These are phyloP conservation scores for Actinia tenebrosa DNA, from an alignment of 64 coral and sea anemone genomes.

Conservation along the genomic window DNA sequence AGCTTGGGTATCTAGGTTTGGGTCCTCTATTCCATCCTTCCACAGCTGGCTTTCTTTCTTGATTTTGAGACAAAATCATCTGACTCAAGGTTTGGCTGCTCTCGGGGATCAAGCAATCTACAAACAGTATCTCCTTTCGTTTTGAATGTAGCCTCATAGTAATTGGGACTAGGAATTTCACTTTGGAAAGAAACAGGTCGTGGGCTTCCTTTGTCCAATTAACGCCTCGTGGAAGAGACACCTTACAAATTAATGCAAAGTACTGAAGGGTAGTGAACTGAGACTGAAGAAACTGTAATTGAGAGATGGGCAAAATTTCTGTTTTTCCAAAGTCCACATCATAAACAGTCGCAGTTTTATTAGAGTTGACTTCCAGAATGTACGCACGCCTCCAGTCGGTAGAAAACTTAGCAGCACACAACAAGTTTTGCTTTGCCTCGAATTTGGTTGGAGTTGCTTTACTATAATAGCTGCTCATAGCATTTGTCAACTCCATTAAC, in stretches of 20 bases:
- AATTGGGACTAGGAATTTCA: neutral
- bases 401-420: conserved; percentile 59
- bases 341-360: conserved; percentile 36
- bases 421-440: conserved; percentile 18
- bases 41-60: neutral
- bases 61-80: neutral
- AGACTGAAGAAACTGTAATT: conserved; percentile 45
- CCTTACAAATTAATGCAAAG: conserved; percentile 52
- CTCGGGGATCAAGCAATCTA: neutral
- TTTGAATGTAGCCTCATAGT: neutral
- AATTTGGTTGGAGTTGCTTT: neutral
- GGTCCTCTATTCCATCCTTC: neutral
- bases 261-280: conserved; percentile 36
- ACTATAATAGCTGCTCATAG: conserved; percentile 33
- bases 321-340: conserved; percentile 77
- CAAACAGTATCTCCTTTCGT: neutral
- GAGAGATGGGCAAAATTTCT: conserved; percentile 18
- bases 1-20: neutral
- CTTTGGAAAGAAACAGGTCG: conserved; percentile 42
- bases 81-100: neutral
- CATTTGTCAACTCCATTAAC: conserved; percentile 21
- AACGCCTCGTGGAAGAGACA: conserved; percentile 31
- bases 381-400: conserved; percentile 57
- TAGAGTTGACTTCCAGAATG: conserved; percentile 19
- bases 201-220: conserved; percentile 44